Evolutionary conservation across 2,797 vertebrate genomes (phyloP), one percentile per base, ranked within the genome.

Genomic region (Periophthalmus magnuspinnatus): DNA sequence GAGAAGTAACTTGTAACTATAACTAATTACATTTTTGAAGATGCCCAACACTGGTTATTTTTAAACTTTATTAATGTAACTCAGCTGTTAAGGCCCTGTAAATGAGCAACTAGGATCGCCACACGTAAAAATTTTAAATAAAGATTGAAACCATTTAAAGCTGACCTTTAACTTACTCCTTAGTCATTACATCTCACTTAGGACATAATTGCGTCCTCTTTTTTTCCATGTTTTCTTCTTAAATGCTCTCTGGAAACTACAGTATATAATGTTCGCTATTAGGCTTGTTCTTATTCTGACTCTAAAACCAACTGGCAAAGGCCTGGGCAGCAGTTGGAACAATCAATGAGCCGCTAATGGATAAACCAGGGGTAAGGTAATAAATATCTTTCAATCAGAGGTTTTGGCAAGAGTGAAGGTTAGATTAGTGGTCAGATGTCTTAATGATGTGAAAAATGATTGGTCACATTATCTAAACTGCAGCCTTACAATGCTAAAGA

Each of bases 221-320:
- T 69, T 45, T 1, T 69, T 48, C n/a, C 65, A 41, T 59, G 59
- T 77, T 83, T 84, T 79, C 70, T 68, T 79, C 69, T 17, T 58
- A 58, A 57, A 76, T 82, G 64, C 77, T 74, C 71, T 75, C 36
- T 66, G 68, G 69, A 82, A 86, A 82, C 34, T 45, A 34, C 69
- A 71, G 62, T 69, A 45, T 45, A 45, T 45, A 68, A 81, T 84
- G 75, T 80, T 57, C 64, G 8, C 61, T 77, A 79, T 80, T 76
- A 78, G 71, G 63, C 36, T 9, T 56, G 67, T 81, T 71, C 50
- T 64, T 67, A 48, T 50, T 41, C 48, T 71, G 8, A 1, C 45
- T 71, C 61, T 67, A 28, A 54, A 68, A 72, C 70, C 72, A 78
- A 63, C 48, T 78, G 76, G 73, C 69, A 74, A 45, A 72, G 55